Base-by-base conservation (phyloP, 1,140 invertebrate species). In the Prorops nasuta region DNA sequence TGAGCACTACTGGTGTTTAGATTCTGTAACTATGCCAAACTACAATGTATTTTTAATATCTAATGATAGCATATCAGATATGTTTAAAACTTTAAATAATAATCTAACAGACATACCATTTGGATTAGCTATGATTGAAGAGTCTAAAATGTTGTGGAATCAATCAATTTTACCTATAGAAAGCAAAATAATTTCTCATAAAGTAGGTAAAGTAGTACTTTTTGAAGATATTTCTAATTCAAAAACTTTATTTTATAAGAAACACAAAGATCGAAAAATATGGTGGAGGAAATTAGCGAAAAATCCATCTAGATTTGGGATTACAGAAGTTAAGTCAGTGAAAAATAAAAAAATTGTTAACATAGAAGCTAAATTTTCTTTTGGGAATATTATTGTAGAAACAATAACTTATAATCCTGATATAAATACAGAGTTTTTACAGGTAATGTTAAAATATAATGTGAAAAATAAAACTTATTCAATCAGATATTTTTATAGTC, bases 251-350 rank as follows among this genome's bases (percentile, higher is more conserved):
- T 87, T 86, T 66, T 81, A 86, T 60, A 81, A 85, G 43, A 84
- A 85, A 72, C 88, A 90, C 61, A 80, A 85, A 53, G 83, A 88
- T 62, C 80, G 87, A 47, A 88, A 87, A 68, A 83, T 86, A 50
- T 92, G 89, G 89, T 92, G 89, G 89, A 84, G 86, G 64, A 86
- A 84, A 70, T 49, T 76, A 4, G 56, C 68, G 1, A 64, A 67
- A 28, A 44, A 63, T 21, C 73, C 74, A 6, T 69, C 67, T 3
- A 67, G 62, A 49, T 76, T 75, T 43, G 31, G 49, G 2, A 32
- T 70, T 1, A 62, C 58, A 2, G 73, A 77, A 47, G 39, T 54
- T 1, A 73, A 65, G 31, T 71, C 63, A 28, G 52, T 53, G 0
- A 71, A 59, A 42, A 58, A 52, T 42, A 38, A 81, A 80, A 78